A percentile compares a stretch with the other conserved stretches of the same genome.
Conservation (phyloP, 92 coral and sea anemone species). For the Plumapathes pennacea region DNA sequence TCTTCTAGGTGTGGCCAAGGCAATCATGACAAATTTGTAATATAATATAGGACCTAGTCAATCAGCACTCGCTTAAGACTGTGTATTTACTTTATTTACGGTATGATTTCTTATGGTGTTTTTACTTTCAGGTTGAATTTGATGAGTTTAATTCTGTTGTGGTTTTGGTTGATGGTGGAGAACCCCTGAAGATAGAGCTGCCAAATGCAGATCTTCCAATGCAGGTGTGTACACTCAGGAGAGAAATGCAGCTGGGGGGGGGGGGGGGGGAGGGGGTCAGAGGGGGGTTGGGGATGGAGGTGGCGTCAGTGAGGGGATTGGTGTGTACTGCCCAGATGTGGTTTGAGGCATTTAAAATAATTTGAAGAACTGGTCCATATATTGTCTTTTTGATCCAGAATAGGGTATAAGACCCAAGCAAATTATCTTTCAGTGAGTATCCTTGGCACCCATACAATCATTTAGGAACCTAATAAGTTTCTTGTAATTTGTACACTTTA, state of each 20-base stretch:
- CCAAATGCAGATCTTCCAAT: slow-evolving; percentile 75
- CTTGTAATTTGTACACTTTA: slow-evolving; percentile 6
- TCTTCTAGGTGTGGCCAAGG: neutral
- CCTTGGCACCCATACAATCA: too few relatives aligned
- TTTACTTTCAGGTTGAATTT: slow-evolving; percentile 68
- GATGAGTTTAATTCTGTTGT: slow-evolving; percentile 79
- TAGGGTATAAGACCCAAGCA: too few relatives aligned
- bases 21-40: neutral
- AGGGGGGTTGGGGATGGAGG: too few relatives aligned
- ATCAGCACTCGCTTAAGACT: neutral
- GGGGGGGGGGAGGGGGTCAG: too few relatives aligned
- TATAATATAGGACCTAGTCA: neutral
- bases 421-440: too few relatives aligned
- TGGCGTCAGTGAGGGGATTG: too few relatives aligned
- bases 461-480: too few relatives aligned
- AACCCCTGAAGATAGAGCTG: slow-evolving; percentile 63
- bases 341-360: too few relatives aligned
- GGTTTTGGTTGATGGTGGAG: slow-evolving; percentile 60
- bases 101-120: neutral
- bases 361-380: too few relatives aligned
- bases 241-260: too few relatives aligned
- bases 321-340: too few relatives aligned
- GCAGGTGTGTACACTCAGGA: slow-evolving; percentile 83
- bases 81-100: neutral
- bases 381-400: too few relatives aligned